phyloP scores from a whole-genome alignment of 2,797 vertebrate genomes.

The Sarcophilus harrisii region DNA sequence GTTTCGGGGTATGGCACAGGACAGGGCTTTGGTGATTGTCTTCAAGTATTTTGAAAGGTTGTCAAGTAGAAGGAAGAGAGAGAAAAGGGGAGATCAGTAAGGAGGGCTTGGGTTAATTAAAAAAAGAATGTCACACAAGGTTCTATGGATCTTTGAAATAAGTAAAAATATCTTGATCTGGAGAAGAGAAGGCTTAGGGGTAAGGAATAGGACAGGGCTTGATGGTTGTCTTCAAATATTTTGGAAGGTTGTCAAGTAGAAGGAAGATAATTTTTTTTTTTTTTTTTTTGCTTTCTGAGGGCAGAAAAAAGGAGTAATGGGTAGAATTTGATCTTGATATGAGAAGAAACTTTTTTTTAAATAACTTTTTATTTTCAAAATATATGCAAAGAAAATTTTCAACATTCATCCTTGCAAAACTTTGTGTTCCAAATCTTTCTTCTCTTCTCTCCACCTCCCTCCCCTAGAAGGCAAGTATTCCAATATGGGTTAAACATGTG shows the following conservation, averaged over 20 bases:
- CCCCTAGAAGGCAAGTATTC: too few species aligned
- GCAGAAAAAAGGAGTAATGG: background rate
- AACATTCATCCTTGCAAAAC: too few species aligned
- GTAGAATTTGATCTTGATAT: background rate
- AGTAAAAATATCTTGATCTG: background rate
- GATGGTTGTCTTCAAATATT: background rate
- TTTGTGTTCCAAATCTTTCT: too few species aligned
- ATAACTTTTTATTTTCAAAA: background rate
- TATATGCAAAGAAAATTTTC: too few species aligned
- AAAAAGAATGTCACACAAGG: background rate
- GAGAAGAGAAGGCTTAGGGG: background rate
- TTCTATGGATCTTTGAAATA: background rate
- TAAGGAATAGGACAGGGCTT: background rate
- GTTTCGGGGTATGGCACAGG: background rate
- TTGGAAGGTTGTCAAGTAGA: background rate
- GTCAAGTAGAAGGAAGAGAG: background rate
- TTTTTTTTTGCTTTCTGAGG: background rate
- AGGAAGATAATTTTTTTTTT: background rate
- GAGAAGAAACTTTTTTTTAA: background rate
- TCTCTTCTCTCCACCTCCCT: too few species aligned
- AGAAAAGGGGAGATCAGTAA: background rate
- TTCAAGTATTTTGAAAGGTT: background rate
- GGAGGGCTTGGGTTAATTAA: background rate
- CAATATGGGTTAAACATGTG: too few species aligned
- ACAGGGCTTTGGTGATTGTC: background rate